Evolutionary conservation across 2,113 vertebrate genomes (phyloP).

Genomic region (Ploceus nigricollis): DNA sequence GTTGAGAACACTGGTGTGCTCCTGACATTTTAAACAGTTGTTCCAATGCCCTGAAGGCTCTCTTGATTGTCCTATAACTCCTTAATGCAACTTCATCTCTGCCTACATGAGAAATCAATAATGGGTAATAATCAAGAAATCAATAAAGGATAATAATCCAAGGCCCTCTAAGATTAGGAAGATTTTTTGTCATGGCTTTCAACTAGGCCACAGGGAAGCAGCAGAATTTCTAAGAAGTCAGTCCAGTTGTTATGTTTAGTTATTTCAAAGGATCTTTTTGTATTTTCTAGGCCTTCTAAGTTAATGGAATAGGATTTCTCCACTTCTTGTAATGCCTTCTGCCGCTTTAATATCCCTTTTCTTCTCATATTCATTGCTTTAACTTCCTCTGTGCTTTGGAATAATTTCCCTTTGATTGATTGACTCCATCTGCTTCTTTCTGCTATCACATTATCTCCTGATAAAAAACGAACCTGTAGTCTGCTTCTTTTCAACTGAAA

Average conservation of each 20-base stretch:
- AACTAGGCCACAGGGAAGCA: accelerated
- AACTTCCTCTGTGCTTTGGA: not conserved
- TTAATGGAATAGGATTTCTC: not conserved
- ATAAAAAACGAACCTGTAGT: not conserved
- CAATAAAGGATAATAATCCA: not conserved
- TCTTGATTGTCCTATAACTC: not conserved
- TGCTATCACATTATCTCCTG: not conserved
- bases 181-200: not conserved
- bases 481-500: conserved; percentile 47
- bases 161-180: not conserved
- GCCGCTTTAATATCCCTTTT: not conserved
- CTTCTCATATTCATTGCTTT: not conserved
- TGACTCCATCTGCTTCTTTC: conserved; percentile 25
- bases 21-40: not conserved
- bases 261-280: not conserved
- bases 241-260: not conserved
- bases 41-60: not conserved
- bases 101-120: not conserved
- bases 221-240: not conserved
- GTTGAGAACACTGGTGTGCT: not conserved
- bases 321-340: not conserved
- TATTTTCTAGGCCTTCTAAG: not conserved
- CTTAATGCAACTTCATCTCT: not conserved
- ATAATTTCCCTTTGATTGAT: conserved; percentile 14
- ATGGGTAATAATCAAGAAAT: not conserved